Percentiles rank a stretch among this genome's conserved stretches.
Evolutionary conservation across 2,888 invertebrate species (phyloP).

Genomic region (Itoplectis maculator): DNA sequence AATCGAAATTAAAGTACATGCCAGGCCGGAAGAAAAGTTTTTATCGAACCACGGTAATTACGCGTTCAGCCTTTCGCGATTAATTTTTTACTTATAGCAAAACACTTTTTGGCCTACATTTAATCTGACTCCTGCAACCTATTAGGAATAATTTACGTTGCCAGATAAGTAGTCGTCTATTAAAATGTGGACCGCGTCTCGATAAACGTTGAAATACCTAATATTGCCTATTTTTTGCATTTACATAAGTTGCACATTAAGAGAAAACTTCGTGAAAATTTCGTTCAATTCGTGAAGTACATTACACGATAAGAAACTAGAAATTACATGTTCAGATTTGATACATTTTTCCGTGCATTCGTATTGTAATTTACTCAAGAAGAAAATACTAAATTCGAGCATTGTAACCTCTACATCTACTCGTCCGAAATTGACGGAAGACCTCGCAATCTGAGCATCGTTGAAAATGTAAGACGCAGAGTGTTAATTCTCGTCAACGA

Average conservation of each 20-base stretch:
- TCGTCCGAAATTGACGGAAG: neutral
- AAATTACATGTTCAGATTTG: too few relatives aligned
- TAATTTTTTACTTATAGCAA: too few relatives aligned
- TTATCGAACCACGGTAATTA: neutral
- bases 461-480: conserved; percentile 1
- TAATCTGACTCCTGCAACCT: too few relatives aligned
- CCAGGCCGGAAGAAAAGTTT: too few relatives aligned
- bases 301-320: neutral
- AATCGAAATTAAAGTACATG: too few relatives aligned
- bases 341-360: too few relatives aligned
- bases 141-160: conserved; percentile 33
- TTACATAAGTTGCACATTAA: neutral
- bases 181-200: conserved; percentile 12
- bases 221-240: neutral
- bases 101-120: too few relatives aligned
- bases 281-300: neutral
- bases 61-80: too few relatives aligned
- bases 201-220: neutral
- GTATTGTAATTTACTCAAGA: too few relatives aligned
- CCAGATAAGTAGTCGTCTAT: neutral
- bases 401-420: neutral
- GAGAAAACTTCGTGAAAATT: neutral
- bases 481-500: conserved; percentile 17
- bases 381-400: neutral
- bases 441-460: conserved; percentile 16